Evolutionary conservation across 2,888 invertebrate species (phyloP).

Genomic region (Zeuzera pyrina): DNA sequence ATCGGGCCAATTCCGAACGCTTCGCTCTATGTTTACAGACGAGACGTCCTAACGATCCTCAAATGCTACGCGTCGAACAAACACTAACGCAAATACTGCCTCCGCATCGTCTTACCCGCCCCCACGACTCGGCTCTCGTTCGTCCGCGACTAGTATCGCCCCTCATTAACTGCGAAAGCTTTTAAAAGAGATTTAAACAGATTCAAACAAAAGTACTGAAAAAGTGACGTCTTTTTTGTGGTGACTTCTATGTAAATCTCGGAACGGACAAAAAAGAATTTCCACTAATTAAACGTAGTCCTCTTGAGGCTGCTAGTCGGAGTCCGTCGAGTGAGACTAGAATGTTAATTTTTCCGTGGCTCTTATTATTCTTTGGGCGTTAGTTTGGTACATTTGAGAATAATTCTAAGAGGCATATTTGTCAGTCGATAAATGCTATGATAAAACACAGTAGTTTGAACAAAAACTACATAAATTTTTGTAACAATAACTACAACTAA

Average conservation of each 20-base stretch:
- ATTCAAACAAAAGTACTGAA: slow-evolving; percentile 61
- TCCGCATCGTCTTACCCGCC: slow-evolving; percentile 24
- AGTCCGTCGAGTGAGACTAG: slow-evolving; percentile 40
- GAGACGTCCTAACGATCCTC: slow-evolving; percentile 67
- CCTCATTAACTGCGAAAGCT: slow-evolving; percentile 62
- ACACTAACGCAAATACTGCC: slow-evolving; percentile 56
- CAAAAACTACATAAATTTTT: too few relatives aligned
- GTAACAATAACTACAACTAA: too few relatives aligned
- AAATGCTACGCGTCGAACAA: slow-evolving; percentile 65
- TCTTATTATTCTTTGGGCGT: slow-evolving; percentile 37
- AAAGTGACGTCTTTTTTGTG: slow-evolving; percentile 60
- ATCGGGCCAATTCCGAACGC: slow-evolving; percentile 58
- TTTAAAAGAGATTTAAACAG: slow-evolving; percentile 61
- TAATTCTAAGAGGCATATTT: too few relatives aligned
- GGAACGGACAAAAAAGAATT: slow-evolving; percentile 46
- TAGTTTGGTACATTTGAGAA: slow-evolving; percentile 31
- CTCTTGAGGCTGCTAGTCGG: slow-evolving; percentile 33
- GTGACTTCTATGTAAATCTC: slow-evolving; percentile 63
- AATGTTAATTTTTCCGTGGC: slow-evolving; percentile 45
- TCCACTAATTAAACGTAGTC: slow-evolving; percentile 58
- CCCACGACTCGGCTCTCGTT: slow-evolving; percentile 8
- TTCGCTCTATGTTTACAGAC: slow-evolving; percentile 56
- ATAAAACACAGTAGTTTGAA: too few relatives aligned
- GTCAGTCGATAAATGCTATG: too few relatives aligned
- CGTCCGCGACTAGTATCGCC: slow-evolving; percentile 29